phyloP scores from a whole-genome alignment of 2,888 invertebrate species.

The Rhamphomyia laevipes region DNA sequence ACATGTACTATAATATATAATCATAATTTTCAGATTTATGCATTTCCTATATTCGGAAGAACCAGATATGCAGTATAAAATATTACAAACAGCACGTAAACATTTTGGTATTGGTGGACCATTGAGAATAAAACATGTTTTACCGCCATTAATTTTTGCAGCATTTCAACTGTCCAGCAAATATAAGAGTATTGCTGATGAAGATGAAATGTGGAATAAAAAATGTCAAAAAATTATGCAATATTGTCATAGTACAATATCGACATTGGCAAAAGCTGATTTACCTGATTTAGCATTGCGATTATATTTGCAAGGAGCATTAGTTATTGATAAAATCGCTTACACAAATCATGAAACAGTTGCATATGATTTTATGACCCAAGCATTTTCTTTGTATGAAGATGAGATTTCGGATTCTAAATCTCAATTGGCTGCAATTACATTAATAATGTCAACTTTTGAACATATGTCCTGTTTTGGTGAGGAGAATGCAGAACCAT shows the following conservation, averaged over 20 bases:
- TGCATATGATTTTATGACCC: slow-evolving; percentile 94
- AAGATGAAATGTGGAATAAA: slow-evolving; percentile 97
- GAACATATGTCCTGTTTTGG: slow-evolving; percentile 91
- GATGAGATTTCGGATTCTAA: slow-evolving; percentile 97
- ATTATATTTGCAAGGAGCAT: slow-evolving; percentile 88
- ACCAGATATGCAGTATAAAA: slow-evolving; percentile 80
- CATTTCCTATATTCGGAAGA: slow-evolving; percentile 71
- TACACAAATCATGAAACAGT: slow-evolving; percentile 94
- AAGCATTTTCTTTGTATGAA: slow-evolving; percentile 91
- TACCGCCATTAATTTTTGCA: slow-evolving; percentile 91
- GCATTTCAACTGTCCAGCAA: slow-evolving; percentile 80
- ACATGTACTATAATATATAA: background rate
- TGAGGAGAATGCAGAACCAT: slow-evolving; percentile 93
- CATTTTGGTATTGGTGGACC: slow-evolving; percentile 86
- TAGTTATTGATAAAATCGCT: slow-evolving; percentile 81
- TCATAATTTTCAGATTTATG: slow-evolving; percentile 46
- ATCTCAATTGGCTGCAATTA: slow-evolving; percentile 91
- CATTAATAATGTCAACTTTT: slow-evolving; percentile 87
- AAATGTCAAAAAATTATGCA: slow-evolving; percentile 97
- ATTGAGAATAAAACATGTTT: slow-evolving; percentile 73
- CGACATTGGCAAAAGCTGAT: slow-evolving; percentile 88
- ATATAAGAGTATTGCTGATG: slow-evolving; percentile 62
- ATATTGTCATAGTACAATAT: slow-evolving; percentile 93
- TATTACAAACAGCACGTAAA: slow-evolving; percentile 78
- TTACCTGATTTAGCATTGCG: slow-evolving; percentile 86